Evolutionary conservation across 2,888 invertebrate species (phyloP), one percentile per base, ranked within the genome.

Genomic region (Plemyria rubiginata): DNA sequence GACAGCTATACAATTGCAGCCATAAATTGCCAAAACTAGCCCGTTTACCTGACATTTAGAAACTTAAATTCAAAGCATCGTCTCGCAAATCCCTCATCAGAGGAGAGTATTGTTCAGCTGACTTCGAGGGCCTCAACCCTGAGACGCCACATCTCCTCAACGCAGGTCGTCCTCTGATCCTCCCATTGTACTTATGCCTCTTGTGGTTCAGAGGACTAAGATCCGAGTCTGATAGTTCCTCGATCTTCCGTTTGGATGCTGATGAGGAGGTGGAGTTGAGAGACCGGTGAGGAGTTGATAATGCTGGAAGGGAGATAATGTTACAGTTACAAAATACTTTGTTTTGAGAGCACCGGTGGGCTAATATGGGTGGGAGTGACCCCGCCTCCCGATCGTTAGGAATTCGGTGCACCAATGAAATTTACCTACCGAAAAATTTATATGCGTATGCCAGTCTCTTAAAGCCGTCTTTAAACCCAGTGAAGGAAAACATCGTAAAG

Each of bases 131-230:
- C 58, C 83, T 82, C 0, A 90, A 60, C 0, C 75, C 74, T 0
- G 86, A 80, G 0, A 88, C 86, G 2, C 80, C 80, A 54, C 77
- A 83, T 55, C 74, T 77, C 22, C 84, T 78, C 12, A 93, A 70
- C 1, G 93, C 92, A 1, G 93, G 92, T 60, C 93, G 77, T 0
- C 90, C 90, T 32, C 80, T 72, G 56, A 93, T 90, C 62, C 88
- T 81, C 11, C 87, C 91, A 32, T 87, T 85, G 66, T 84, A 92
- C 54, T 88, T 92, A 22, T 88, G 84, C 8, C 86, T 81, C 64
- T 93, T 93, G 64, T 90, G 88, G 69, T 88, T 90, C 1, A 92
- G 57, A 0, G 93, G 93, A 65, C 92, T 92, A 4, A 75, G 55
- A 0, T 86, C 87, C 0, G 77, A 70, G 59, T 91, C 91, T 0